Conservation (phyloP, 2,888 invertebrate species). For the Nomada ferruginata region DNA sequence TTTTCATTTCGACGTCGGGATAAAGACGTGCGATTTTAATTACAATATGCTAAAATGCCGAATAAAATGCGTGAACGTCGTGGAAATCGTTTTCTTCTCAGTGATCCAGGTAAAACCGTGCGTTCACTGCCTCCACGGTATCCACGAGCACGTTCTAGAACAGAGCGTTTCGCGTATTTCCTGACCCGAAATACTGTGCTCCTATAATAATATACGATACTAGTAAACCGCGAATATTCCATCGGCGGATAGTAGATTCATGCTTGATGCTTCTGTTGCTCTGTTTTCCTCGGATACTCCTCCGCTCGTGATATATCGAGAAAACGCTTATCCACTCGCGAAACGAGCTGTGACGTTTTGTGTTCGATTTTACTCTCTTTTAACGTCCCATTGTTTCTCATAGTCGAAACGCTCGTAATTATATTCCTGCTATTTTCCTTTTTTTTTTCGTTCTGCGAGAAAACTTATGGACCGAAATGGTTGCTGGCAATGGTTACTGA, state of each 20-base stretch:
- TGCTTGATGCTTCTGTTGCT: conserved; percentile 7
- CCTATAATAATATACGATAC: background rate
- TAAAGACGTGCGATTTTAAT: conserved; percentile 27
- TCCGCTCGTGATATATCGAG: conserved; percentile 21
- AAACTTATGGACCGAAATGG: background rate
- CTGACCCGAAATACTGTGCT: conserved; percentile 11
- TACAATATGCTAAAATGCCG: conserved; percentile 2
- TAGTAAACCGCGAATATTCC: conserved; percentile 2
- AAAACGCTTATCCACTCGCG: conserved; percentile 21
- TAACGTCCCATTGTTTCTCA: background rate
- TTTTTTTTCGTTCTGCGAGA: background rate
- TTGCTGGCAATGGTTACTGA: too few species aligned
- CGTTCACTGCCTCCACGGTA: background rate
- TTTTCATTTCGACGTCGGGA: conserved; percentile 36
- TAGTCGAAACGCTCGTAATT: background rate
- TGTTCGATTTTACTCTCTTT: background rate
- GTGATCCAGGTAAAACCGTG: conserved; percentile 18
- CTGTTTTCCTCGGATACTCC: conserved; percentile 1
- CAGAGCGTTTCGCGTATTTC: conserved; percentile 2
- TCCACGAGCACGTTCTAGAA: conserved; percentile 28
- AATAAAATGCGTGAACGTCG: conserved; percentile 3
- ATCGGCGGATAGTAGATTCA: conserved; percentile 24
- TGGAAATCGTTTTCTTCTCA: background rate
- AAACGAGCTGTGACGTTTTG: background rate
- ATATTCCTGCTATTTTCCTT: background rate